Percentiles rank a stretch among this genome's conserved stretches.
These are phyloP conservation scores for Drosophila mulleri DNA, from an alignment of 2,888 invertebrate genomes.

Conservation along the genomic window DNA sequence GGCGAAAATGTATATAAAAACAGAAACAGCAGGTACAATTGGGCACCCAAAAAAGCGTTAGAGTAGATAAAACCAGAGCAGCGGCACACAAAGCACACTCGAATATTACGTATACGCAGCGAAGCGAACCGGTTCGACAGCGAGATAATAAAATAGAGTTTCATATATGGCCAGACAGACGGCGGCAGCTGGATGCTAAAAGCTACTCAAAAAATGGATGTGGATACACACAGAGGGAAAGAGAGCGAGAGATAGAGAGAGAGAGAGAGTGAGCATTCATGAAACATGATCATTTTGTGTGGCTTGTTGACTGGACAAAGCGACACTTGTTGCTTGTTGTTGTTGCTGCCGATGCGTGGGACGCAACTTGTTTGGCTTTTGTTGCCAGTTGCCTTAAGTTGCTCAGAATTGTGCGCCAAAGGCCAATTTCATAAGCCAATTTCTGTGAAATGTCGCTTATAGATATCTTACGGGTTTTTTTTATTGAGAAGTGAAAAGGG, in stretches of 20 bases:
- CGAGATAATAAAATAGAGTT: conserved; percentile 54
- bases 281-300: conserved; percentile 60
- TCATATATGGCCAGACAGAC: conserved; percentile 13
- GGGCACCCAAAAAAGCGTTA: conserved; percentile 32
- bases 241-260: neutral
- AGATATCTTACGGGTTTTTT: neutral
- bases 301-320: conserved; percentile 53
- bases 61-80: conserved; percentile 48
- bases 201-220: conserved; percentile 1
- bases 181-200: conserved; percentile 27
- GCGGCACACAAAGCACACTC: conserved; percentile 6
- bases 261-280: conserved; percentile 9
- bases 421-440: conserved; percentile 22
- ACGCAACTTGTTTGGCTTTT: conserved; percentile 30
- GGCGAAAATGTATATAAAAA: conserved; percentile 1
- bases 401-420: conserved; percentile 13
- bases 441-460: conserved; percentile 16
- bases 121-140: conserved; percentile 64
- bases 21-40: conserved; percentile 49
- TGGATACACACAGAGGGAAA: neutral
- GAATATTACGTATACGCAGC: conserved; percentile 70
- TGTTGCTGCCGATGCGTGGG: conserved; percentile 51
- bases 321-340: conserved; percentile 56
- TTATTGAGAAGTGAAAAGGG: neutral
- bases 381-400: conserved; percentile 15